Base-by-base conservation (phyloP, 2,797 vertebrate species). In the Etheostoma nigrum region DNA sequence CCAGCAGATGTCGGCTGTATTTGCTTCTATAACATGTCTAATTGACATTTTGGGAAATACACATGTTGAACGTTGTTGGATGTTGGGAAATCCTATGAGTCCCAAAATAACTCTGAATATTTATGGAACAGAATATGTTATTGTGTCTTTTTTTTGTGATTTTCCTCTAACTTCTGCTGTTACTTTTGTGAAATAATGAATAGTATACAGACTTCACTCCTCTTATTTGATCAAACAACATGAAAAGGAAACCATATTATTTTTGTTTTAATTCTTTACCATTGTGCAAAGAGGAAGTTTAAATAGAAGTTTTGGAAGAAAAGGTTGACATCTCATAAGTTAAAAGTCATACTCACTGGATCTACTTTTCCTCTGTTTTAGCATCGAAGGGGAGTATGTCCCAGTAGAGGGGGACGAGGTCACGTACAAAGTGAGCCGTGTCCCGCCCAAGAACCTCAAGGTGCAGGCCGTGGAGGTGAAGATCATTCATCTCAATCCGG, bases 401-500 rank as follows among this genome's bases (percentile, higher is more conserved):
- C 98, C 97, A 0, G 96, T 97, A n/a, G 98, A 99, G 88, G 98
- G 98, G 0, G 98, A 99, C 0, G 98, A 98, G 90, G 96, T 99
- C 88, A 98, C 98, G 0, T 99, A 97, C 94, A 99, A 99, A 93
- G 95, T 99, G 85, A 97, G 96, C 78, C 95, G 96, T 36, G 96
- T 99, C 70, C 98, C 98, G 0, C 98, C 98, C 68, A 99, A 99
- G 93, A 98, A 99, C 90, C 94, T 98, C 95, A 99, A 99, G 95
- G 96, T 98, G 90, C 98, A 99, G 93, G 98, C 98, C 0, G 98
- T 99, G 94, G 98, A 99, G 90, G 98, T 99, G 93, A 96, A 97
- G 87, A 96, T 99, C 89, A 98, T 94, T 51, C 97, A 99, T 86
- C 93, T 97, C 85, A 97, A 96, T 0, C 97, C 98, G 1, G 97